Base-by-base conservation (phyloP, 1,140 invertebrate genomes). In the Scylla paramamosain region DNA sequence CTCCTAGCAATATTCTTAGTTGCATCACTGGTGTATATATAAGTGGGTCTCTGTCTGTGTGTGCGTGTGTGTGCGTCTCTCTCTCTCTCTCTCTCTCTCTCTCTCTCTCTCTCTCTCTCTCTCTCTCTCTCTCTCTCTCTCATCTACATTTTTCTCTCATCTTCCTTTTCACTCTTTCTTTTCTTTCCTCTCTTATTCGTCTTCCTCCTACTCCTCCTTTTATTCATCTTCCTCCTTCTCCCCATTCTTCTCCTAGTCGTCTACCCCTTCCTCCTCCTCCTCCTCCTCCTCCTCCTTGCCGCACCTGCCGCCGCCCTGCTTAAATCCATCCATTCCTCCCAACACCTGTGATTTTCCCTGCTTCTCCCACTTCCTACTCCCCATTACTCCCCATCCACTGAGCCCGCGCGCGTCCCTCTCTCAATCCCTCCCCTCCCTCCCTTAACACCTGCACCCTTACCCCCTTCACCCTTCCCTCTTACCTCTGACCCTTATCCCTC, bases 271-370 rank as follows among this genome's bases (percentile, higher is more conserved):
- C 6, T 77, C 67, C 67, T 77, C 67, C 20, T n/a, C 16, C 67
- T n/a, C 25, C 20, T 77, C 67, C 25, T 77, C 67, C 67, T 77
- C 20, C 67, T 77, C 67, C 67, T n/a, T 20, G 7, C 2, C 6
- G 25, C 67, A 77, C 67, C 67, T 77, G 67, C 20, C 67, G 16
- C 67, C 67, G 67, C 67, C 2, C 0, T 77, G 67, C 67, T n/a
- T 20, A 77, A 12, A 59, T 20, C 10, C 67, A 12, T 77, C 7
- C 25, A 25, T 77, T n/a, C 67, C 67, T n/a, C 25, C 67, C 67
- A 77, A 77, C 67, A 77, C 67, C 67, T 77, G 67, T 77, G 25
- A 77, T 77, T 77, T 77, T n/a, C 12, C 67, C 67, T 77, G 67
- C 67, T 77, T 77, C 67, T 77, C 67, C 20, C 67, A 20, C 67